Conservation (phyloP, 1,140 invertebrate species). For the Neuroterus valhalla region DNA sequence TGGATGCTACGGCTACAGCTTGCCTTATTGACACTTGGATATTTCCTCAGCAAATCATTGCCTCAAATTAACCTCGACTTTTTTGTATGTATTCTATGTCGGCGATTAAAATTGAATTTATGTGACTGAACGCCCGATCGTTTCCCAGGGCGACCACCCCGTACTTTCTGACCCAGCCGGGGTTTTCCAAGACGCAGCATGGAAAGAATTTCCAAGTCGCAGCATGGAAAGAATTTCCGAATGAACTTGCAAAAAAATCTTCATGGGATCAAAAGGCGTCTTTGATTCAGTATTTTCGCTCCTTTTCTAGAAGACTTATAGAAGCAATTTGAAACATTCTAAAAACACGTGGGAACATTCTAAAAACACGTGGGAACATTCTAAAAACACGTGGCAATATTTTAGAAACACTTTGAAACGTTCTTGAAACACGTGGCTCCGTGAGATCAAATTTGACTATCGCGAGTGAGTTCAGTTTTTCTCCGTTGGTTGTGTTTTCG, state of each 20-base stretch:
- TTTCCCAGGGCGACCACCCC: slow-evolving; percentile 6
- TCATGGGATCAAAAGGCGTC: not conserved
- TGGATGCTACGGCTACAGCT: not conserved
- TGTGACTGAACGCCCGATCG: slow-evolving; percentile 4
- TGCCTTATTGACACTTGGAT: slow-evolving; percentile 16
- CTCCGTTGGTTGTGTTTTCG: too few relatives aligned
- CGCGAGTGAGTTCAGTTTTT: too few relatives aligned
- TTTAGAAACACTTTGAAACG: not conserved
- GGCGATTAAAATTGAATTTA: not conserved
- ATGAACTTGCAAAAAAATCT: not conserved
- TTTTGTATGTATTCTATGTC: not conserved
- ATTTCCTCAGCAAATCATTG: slow-evolving; percentile 10
- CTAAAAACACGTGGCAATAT: not conserved
- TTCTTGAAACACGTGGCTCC: too few relatives aligned
- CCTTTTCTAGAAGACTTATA: too few relatives aligned
- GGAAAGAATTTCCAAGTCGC: not conserved
- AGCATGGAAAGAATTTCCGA: slow-evolving; percentile 4
- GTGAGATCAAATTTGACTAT: too few relatives aligned
- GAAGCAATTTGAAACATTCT: too few relatives aligned
- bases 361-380: too few relatives aligned
- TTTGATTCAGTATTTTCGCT: not conserved
- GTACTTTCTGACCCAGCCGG: not conserved
- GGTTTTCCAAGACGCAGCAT: slow-evolving; percentile 4
- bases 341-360: not conserved
- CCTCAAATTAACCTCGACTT: slow-evolving; percentile 3